Conservation (phyloP, 2,113 vertebrate genomes). For the Xenotilapia longispinis region DNA sequence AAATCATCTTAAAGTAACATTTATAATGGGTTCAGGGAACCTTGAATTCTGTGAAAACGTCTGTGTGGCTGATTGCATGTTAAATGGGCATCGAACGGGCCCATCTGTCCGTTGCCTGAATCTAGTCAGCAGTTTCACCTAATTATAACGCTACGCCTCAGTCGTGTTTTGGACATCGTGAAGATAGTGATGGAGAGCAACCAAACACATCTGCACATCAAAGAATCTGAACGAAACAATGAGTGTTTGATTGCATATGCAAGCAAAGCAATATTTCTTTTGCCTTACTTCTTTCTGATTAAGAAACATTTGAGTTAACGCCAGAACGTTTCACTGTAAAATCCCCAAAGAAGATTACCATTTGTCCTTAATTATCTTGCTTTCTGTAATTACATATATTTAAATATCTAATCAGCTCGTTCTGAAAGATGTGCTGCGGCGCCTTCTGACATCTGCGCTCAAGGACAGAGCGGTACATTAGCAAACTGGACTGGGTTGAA, state of each 20-base stretch:
- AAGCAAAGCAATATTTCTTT: conserved; percentile 8
- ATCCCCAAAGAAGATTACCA: conserved; percentile 29
- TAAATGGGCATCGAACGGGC: neutral
- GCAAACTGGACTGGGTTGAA: neutral
- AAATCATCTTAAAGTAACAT: neutral
- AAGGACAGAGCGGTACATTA: neutral
- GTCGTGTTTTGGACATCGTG: neutral
- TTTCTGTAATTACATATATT: conserved; percentile 51
- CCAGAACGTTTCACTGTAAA: conserved; percentile 27
- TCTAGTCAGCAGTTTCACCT: conserved; percentile 39
- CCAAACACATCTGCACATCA: conserved; percentile 40
- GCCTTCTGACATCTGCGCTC: conserved; percentile 20
- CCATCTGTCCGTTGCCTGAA: neutral
- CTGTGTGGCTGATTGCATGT: neutral
- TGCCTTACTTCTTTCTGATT: conserved; percentile 23
- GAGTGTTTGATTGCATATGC: conserved; percentile 26
- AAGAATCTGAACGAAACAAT: conserved; percentile 12
- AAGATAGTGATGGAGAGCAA: conserved; percentile 37
- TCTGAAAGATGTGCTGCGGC: neutral
- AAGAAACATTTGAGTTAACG: conserved; percentile 13
- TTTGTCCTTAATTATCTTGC: conserved; percentile 40
- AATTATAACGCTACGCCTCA: conserved; percentile 44
- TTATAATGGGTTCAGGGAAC: neutral
- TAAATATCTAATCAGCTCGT: conserved; percentile 31
- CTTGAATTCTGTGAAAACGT: neutral